Evolutionary conservation across 2,888 invertebrate species (phyloP).

Genomic region (Plagodis pulveraria): DNA sequence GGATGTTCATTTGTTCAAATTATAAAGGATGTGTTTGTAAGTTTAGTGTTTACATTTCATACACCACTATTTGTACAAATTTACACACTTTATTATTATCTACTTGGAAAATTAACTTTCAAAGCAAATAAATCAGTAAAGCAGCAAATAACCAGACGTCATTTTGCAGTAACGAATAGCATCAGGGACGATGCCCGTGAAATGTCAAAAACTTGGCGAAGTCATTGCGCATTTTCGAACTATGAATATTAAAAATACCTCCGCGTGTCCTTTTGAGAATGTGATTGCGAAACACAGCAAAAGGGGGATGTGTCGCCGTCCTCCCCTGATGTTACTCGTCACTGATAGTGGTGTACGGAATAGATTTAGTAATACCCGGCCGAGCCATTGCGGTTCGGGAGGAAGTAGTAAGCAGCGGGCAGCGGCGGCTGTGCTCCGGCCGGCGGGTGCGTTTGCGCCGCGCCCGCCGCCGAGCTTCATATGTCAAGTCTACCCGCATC

Average conservation of each 20-base stretch:
- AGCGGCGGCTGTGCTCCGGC: constrained; percentile 45
- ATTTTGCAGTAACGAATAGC: constrained; percentile 24
- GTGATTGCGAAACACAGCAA: constrained; percentile 6
- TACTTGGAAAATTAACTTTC: neutral
- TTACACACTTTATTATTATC: neutral
- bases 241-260: constrained; percentile 22
- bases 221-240: constrained; percentile 22
- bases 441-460: constrained; percentile 52
- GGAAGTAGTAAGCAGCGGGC: constrained; percentile 75
- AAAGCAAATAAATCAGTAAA: constrained; percentile 5
- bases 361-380: constrained; percentile 70
- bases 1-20: constrained; percentile 1
- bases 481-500: constrained; percentile 86
- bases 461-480: constrained; percentile 81
- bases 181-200: constrained; percentile 13
- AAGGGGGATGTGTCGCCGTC: constrained; percentile 1
- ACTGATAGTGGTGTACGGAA: constrained; percentile 31
- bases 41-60: constrained; percentile 17
- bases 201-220: constrained; percentile 15
- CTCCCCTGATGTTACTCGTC: constrained; percentile 20
- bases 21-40: constrained; percentile 21
- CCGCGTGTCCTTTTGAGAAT: constrained; percentile 20
- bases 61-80: constrained; percentile 27
- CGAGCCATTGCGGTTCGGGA: constrained; percentile 74
- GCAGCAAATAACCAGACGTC: constrained; percentile 6